phyloP scores from a whole-genome alignment of 2,113 vertebrate species.

The Rhinogobius similis region DNA sequence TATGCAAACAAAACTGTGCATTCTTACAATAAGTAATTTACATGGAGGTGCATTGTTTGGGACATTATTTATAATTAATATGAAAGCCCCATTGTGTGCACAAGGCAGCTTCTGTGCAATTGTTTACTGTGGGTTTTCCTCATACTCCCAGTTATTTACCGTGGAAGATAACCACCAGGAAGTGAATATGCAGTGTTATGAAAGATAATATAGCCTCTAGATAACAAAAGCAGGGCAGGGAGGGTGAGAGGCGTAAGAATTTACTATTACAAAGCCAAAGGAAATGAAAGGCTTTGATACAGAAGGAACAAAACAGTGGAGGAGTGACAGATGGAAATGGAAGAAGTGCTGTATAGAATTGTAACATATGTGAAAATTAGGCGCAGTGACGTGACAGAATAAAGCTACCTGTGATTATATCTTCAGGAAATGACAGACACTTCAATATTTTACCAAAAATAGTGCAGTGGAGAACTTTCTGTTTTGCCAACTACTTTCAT shows the following conservation, averaged over 20 bases:
- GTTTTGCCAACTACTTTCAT: no score
- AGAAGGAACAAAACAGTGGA: slow-evolving; percentile 9
- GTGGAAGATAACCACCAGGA: slow-evolving; percentile 9
- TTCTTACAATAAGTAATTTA: not conserved
- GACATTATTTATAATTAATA: not conserved
- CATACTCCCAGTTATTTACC: not conserved
- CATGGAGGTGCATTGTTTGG: not conserved
- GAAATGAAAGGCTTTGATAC: slow-evolving; percentile 8
- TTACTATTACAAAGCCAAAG: not conserved
- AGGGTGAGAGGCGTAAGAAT: not conserved
- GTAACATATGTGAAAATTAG: not conserved
- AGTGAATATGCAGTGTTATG: slow-evolving; percentile 4
- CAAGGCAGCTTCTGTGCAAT: not conserved
- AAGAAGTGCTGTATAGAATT: not conserved
- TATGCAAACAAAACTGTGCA: not conserved
- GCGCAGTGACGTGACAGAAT: not conserved
- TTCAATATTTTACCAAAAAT: no score
- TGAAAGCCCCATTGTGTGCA: not conserved
- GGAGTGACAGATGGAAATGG: slow-evolving; percentile 13
- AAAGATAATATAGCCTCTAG: not conserved
- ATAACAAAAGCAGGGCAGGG: slow-evolving; percentile 7
- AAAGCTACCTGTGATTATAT: not conserved
- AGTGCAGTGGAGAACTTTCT: no score
- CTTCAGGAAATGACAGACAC: not conserved
- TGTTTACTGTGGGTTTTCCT: not conserved